Percentiles rank a stretch among this genome's conserved stretches.
phyloP scores from a whole-genome alignment of 2,888 invertebrate species.

The Hermaeophaga mercurialis region DNA sequence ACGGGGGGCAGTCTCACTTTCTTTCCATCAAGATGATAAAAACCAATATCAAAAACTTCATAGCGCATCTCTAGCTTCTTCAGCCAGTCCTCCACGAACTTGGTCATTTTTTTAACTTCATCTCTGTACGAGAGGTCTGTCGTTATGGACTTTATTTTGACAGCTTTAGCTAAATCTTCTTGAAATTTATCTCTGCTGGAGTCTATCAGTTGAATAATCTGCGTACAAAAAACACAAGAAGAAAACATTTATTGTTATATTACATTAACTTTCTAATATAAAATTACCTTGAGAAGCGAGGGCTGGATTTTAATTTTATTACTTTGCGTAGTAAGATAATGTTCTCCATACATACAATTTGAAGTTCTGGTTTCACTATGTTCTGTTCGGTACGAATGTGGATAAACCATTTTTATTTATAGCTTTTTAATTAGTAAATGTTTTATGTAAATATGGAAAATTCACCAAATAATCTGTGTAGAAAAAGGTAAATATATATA shows the following conservation, averaged over 20 bases:
- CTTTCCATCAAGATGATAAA: conserved; percentile 48
- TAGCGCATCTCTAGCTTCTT: conserved; percentile 53
- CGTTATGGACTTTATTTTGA: conserved; percentile 54
- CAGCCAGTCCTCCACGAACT: conserved; percentile 54
- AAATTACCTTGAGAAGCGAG: conserved; percentile 52
- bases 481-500: conserved; percentile 53
- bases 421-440: conserved; percentile 17
- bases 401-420: conserved; percentile 50
- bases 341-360: conserved; percentile 53
- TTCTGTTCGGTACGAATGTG: conserved; percentile 54
- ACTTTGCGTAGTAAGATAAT: conserved; percentile 45
- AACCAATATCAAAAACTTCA: conserved; percentile 55
- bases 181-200: conserved; percentile 39
- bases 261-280: too few species aligned
- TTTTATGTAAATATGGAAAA: conserved; percentile 51
- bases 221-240: conserved; percentile 49
- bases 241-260: too few species aligned
- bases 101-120: conserved; percentile 50
- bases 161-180: conserved; percentile 50
- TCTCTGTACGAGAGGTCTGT: conserved; percentile 47
- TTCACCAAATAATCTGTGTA: conserved; percentile 53
- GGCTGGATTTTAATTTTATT: conserved; percentile 54
- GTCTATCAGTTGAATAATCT: conserved; percentile 7
- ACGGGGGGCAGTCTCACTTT: conserved; percentile 53
- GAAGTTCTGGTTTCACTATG: conserved; percentile 56